Percentiles rank a stretch among this genome's conserved stretches.
These are phyloP conservation scores for Prochilodus magdalenae DNA, from an alignment of 2,113 vertebrate genomes.

Conservation along the genomic window DNA sequence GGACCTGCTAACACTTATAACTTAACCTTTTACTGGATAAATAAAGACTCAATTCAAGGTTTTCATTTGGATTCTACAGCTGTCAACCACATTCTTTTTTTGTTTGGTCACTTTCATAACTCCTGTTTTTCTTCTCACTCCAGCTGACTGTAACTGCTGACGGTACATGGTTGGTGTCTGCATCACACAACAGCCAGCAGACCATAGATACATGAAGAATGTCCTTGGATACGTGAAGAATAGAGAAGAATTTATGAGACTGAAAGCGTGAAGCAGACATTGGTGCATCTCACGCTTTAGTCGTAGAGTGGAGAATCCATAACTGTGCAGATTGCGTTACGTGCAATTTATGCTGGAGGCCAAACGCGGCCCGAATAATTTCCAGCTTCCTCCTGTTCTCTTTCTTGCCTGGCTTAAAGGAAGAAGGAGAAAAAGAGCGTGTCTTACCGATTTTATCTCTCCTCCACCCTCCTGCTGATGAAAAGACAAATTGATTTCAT, in stretches of 20 bases:
- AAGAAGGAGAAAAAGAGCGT: slow-evolving; percentile 42
- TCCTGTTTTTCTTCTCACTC: neutral
- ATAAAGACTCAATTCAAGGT: no score
- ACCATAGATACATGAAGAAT: neutral
- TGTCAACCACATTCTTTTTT: neutral
- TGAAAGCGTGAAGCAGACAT: neutral
- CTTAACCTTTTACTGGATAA: no score
- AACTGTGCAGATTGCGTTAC: neutral
- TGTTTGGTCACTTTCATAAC: neutral
- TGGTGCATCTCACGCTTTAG: neutral
- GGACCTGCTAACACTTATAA: no score
- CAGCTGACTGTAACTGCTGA: neutral
- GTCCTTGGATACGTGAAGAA: neutral
- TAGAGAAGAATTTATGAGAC: neutral
- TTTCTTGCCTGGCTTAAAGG: slow-evolving; percentile 55
- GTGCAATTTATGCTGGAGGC: slow-evolving; percentile 17
- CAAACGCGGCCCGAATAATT: slow-evolving; percentile 29
- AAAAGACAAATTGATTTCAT: slow-evolving; percentile 77
- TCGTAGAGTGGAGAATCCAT: neutral
- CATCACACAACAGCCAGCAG: neutral
- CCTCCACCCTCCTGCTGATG: slow-evolving; percentile 63
- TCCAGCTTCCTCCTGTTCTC: slow-evolving; percentile 28
- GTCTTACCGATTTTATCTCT: slow-evolving; percentile 66
- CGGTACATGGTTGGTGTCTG: neutral
- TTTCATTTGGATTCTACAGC: no score